A percentile compares a stretch with the other conserved stretches of the same genome.
phyloP scores from a whole-genome alignment of 2,888 invertebrate species.

The Anarsia innoxiella region DNA sequence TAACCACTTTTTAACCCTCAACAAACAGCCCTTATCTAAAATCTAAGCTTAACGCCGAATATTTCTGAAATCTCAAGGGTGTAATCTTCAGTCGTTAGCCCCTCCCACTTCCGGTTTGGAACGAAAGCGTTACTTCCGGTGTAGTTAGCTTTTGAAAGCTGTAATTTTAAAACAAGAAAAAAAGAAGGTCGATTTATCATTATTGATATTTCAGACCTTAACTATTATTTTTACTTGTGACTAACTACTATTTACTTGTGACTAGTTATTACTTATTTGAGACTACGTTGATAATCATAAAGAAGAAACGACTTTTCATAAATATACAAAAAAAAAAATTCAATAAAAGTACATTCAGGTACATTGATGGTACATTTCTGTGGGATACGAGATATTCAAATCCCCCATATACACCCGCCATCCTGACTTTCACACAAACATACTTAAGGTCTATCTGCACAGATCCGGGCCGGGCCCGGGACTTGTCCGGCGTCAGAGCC shows the following conservation, averaged over 20 bases:
- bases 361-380: too few species aligned
- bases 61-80: slow-evolving; percentile 27
- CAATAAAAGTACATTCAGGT: too few species aligned
- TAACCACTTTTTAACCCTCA: too few species aligned
- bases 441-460: too few species aligned
- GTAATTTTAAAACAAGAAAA: too few species aligned
- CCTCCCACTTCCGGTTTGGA: slow-evolving; percentile 37
- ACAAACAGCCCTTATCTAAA: slow-evolving; percentile 11
- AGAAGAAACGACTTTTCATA: not conserved
- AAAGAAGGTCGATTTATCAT: slow-evolving; percentile 43
- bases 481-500: too few species aligned
- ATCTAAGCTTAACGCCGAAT: slow-evolving; percentile 26
- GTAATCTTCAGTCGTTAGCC: slow-evolving; percentile 47
- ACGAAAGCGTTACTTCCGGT: slow-evolving; percentile 8
- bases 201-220: slow-evolving; percentile 1
- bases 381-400: too few species aligned
- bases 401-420: not conserved
- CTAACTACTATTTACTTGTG: not conserved
- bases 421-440: slow-evolving; percentile 31
- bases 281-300: too few species aligned
- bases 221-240: not conserved
- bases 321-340: not conserved
- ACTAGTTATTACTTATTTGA: not conserved
- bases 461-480: too few species aligned
- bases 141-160: slow-evolving; percentile 30